Conservation (phyloP, 1,140 invertebrate genomes). For the Megalopta genalis region DNA sequence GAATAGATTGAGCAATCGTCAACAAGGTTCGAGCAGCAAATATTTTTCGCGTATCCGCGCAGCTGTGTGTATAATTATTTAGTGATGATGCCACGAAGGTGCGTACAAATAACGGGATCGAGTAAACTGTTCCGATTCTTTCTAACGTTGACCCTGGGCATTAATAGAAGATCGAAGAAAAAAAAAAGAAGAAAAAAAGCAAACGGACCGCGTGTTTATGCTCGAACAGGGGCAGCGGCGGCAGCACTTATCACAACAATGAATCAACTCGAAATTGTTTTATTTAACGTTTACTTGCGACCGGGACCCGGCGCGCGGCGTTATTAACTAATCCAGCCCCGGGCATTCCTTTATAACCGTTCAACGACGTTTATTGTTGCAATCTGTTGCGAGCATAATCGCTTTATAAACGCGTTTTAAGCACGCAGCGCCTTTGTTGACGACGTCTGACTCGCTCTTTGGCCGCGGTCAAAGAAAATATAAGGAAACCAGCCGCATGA, state of each 20-base stretch:
- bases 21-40: too few relatives aligned
- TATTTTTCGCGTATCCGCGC: too few relatives aligned
- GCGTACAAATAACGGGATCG: background rate
- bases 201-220: background rate
- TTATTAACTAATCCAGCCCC: constrained; percentile 31
- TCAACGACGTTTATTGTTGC: constrained; percentile 37
- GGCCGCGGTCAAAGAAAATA: constrained; percentile 1
- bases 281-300: constrained; percentile 19
- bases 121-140: background rate
- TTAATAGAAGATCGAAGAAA: background rate
- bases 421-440: constrained; percentile 25
- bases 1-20: too few relatives aligned
- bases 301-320: background rate
- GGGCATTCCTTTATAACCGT: constrained; percentile 28
- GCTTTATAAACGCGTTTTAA: constrained; percentile 34
- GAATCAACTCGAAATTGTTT: constrained; percentile 24
- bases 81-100: too few relatives aligned
- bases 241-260: background rate
- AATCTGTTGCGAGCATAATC: constrained; percentile 24
- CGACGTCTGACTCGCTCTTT: constrained; percentile 6
- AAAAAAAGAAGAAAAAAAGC: too few relatives aligned
- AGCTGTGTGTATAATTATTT: too few relatives aligned
- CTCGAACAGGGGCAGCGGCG: background rate
- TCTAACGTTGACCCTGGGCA: background rate
- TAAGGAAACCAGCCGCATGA: background rate